Evolutionary conservation across 2,888 invertebrate genomes (phyloP), one percentile per base, ranked within the genome.

Genomic region (Augiades crinisus): DNA sequence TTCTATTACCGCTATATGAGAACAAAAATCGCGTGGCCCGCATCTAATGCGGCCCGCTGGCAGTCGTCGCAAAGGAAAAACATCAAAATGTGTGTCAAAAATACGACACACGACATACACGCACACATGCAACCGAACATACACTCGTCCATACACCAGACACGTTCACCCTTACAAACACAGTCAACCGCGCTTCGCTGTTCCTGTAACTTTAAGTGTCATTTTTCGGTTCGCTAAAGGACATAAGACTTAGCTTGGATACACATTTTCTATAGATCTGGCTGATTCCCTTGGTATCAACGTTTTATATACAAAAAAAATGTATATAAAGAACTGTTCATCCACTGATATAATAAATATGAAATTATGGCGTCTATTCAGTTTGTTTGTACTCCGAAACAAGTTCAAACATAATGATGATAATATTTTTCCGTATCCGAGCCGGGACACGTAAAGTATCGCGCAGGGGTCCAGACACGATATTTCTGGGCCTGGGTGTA

Each of bases 41-140:
- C 78, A 81, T 76, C 68, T 68, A 60, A 78, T 77, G 68, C 72
- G 61, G 60, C 59, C 55, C 59, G 50, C 33, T 37, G 51, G 37
- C 51, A 44, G 37, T 38, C 40, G 40, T 33, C 30, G 51, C 51
- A 37, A 51, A 37, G 31, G 16, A 44, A 45, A 37, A 51, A 51
- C 51, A 44, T 44, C 51, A 44, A 51, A 51, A 50, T 33, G 34
- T 43, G 50, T 50, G 50, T 59, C 59, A 58, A 60, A 60, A 46
- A 47, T 27, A 43, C 49, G 38, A 55, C 56, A 49, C 50, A 43
- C 27, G n/a, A 45, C 16, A 37, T 7, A 36, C 46, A 46, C 7
- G 16, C 16, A 10, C 7, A 24, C 47, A 22, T 8, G 33, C 41
- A 30, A 49, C 34, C 7, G 8, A 41, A 12, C n/a, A n/a, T n/a